phyloP scores from a whole-genome alignment of 2,113 vertebrate species.

The Cygnus atratus region DNA sequence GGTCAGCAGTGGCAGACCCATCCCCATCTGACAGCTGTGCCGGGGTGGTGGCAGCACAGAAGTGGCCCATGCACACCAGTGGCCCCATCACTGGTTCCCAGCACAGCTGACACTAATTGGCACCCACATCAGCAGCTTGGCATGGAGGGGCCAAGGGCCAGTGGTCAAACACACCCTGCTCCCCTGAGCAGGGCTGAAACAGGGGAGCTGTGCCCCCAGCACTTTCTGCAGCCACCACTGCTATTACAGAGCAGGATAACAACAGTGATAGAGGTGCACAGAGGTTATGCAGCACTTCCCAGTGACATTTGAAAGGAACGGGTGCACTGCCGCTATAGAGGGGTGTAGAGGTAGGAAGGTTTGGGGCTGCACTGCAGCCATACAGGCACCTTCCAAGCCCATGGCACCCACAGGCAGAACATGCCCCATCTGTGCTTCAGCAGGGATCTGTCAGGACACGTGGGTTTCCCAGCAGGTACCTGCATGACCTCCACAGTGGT shows the following conservation, averaged over 20 bases:
- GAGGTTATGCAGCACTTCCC: background rate
- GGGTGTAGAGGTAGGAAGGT: background rate
- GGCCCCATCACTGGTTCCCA: fast-evolving
- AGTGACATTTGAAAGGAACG: background rate
- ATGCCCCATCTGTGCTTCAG: no score
- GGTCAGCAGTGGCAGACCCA: background rate
- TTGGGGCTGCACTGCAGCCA: background rate
- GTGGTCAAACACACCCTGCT: fast-evolving
- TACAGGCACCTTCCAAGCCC: no score
- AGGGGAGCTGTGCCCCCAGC: fast-evolving
- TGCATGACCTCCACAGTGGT: background rate
- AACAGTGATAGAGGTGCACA: fast-evolving
- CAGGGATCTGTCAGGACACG: no score
- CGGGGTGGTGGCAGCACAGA: fast-evolving
- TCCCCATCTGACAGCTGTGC: background rate
- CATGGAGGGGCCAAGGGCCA: fast-evolving
- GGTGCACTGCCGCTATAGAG: fast-evolving
- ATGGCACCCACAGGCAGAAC: no score
- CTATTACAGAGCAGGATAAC: fast-evolving
- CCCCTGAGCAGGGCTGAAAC: background rate
- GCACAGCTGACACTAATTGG: background rate
- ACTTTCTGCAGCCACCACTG: fast-evolving
- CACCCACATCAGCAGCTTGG: background rate
- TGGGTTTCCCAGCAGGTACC: background rate
- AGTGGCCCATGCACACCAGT: fast-evolving